These are phyloP conservation scores for Solen grandis DNA, from an alignment of 1,140 invertebrate species.

Conservation along the genomic window DNA sequence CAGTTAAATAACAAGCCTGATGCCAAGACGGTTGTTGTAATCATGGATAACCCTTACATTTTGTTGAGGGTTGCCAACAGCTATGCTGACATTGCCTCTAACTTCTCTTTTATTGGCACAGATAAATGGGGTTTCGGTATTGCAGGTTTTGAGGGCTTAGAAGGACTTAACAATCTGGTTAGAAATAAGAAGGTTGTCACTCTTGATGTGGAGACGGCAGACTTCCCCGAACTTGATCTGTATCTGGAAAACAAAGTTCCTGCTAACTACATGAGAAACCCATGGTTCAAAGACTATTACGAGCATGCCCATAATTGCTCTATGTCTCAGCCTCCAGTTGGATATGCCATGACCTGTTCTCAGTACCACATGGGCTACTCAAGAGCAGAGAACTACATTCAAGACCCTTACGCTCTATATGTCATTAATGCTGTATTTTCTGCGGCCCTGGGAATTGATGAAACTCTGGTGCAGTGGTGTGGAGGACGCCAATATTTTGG, in stretches of 20 bases:
- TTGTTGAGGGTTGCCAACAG: conserved; percentile 83
- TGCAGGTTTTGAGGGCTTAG: conserved; percentile 82
- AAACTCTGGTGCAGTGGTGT: conserved; percentile 66
- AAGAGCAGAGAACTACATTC: conserved; percentile 69
- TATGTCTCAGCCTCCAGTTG: conserved; percentile 9
- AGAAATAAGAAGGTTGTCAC: conserved; percentile 70
- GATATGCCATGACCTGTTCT: conserved; percentile 36
- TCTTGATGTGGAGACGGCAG: conserved; percentile 81
- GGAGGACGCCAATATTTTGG: conserved; percentile 45
- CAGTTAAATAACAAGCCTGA: conserved; percentile 81
- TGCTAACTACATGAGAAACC: conserved; percentile 75
- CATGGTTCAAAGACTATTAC: conserved; percentile 82
- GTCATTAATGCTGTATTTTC: conserved; percentile 78
- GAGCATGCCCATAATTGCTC: conserved; percentile 79
- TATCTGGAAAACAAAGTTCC: conserved; percentile 79
- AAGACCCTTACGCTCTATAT: conserved; percentile 77
- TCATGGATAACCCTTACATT: conserved; percentile 88
- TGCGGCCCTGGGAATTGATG: conserved; percentile 71
- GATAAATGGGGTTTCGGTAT: conserved; percentile 87
- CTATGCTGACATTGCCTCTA: conserved; percentile 72
- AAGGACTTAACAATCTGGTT: conserved; percentile 84
- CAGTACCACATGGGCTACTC: conserved; percentile 60
- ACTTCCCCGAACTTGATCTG: conserved; percentile 78
- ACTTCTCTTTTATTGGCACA: conserved; percentile 88
- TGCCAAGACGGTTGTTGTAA: conserved; percentile 85